Evolutionary conservation across 2,797 vertebrate genomes (phyloP).

Genomic region (Ciconia nigra): DNA sequence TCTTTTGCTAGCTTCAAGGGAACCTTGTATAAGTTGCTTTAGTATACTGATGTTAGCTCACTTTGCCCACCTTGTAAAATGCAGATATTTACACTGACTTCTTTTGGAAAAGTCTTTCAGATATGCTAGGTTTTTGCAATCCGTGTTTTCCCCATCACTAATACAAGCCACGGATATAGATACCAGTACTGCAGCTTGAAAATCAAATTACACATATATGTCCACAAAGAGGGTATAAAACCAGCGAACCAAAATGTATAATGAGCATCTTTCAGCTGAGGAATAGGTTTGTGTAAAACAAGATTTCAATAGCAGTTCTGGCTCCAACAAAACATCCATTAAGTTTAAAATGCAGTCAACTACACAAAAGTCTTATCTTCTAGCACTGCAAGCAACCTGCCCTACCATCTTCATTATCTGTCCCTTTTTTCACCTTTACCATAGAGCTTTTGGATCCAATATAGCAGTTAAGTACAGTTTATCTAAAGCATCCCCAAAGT

Average conservation of each 20-base stretch:
- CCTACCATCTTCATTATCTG: background rate
- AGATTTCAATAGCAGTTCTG: background rate
- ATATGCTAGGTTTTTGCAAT: background rate
- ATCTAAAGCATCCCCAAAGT: background rate
- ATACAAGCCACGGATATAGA: background rate
- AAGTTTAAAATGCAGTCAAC: background rate
- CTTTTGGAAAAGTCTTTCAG: background rate
- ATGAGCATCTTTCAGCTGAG: background rate
- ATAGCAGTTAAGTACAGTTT: background rate
- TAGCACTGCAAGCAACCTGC: background rate
- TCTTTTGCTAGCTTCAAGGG: background rate
- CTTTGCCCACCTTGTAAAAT: background rate
- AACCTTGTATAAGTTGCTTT: background rate
- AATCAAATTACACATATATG: background rate
- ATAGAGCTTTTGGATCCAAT: background rate
- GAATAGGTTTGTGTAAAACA: background rate
- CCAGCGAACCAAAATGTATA: background rate
- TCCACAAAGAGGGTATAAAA: background rate
- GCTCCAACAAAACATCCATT: background rate
- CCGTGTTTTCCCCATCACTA: background rate
- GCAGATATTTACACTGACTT: background rate
- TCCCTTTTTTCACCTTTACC: background rate
- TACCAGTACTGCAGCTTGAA: background rate
- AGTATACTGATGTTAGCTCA: background rate
- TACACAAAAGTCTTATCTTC: background rate